A percentile compares a stretch with the other conserved stretches of the same genome.
Conservation (phyloP, 2,797 vertebrate species). For the Margarornis squamiger region DNA sequence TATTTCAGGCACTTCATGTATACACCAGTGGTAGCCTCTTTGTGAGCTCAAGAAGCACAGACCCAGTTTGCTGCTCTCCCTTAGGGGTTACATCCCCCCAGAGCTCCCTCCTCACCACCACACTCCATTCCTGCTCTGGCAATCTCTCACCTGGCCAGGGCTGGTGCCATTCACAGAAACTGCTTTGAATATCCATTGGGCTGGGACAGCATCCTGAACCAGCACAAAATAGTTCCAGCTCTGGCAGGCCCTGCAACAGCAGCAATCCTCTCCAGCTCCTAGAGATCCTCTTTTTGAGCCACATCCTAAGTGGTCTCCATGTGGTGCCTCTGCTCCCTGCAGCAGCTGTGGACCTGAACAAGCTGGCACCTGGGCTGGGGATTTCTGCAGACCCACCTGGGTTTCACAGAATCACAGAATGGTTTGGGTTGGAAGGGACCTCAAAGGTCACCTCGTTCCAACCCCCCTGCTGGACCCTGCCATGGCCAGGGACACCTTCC, state of each 20-base stretch:
- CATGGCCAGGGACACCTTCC: not conserved
- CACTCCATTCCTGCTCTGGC: accelerated
- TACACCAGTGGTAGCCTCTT: not conserved
- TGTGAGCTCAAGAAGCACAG: not conserved
- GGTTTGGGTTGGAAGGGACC: not conserved
- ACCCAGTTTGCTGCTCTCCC: not conserved
- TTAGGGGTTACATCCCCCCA: too few relatives aligned
- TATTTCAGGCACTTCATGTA: not conserved
- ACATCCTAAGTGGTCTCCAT: accelerated
- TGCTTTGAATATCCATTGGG: accelerated
- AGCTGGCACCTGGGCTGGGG: not conserved
- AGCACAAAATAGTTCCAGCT: not conserved
- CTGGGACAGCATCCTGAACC: not conserved
- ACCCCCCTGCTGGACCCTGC: too few relatives aligned
- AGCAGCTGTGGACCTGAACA: not conserved
- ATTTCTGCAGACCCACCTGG: not conserved
- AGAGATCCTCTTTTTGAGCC: not conserved
- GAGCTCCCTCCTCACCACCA: not conserved
- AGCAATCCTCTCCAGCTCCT: not conserved
- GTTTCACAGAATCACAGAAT: not conserved
- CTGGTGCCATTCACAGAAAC: not conserved
- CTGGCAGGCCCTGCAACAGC: not conserved
- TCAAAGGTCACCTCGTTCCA: not conserved
- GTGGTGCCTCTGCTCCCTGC: not conserved
- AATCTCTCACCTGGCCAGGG: not conserved